Percentiles rank a stretch among this genome's conserved stretches.
Conservation (phyloP, 1,140 invertebrate genomes). For the Scaptodrosophila lebanonensis region DNA sequence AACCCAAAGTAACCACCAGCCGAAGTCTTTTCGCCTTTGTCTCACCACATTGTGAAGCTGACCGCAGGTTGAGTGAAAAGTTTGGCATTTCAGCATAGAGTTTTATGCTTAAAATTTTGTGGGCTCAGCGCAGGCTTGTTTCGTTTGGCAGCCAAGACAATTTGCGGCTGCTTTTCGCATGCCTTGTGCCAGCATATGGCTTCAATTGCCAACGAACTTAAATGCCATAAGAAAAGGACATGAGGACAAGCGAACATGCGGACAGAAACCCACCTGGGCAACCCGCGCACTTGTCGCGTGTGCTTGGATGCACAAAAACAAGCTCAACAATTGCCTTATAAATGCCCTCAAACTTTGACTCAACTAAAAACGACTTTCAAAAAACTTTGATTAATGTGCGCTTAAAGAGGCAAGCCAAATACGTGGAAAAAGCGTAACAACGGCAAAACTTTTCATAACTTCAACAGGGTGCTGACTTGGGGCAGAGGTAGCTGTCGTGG, state of each 20-base stretch:
- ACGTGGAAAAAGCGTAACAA: constrained; percentile 42
- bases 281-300: constrained; percentile 49
- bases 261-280: no score
- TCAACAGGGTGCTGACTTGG: constrained; percentile 14
- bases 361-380: constrained; percentile 39
- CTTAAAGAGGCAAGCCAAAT: constrained; percentile 67
- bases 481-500: no score
- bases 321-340: constrained; percentile 71
- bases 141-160: constrained; percentile 29
- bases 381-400: constrained; percentile 74
- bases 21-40: no score
- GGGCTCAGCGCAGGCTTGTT: not conserved
- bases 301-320: constrained; percentile 38
- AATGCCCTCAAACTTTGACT: constrained; percentile 60
- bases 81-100: constrained; percentile 34
- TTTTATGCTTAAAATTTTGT: constrained; percentile 27
- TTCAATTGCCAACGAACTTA: constrained; percentile 2
- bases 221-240: no score
- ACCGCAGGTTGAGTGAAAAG: constrained; percentile 39
- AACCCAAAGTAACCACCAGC: no score
- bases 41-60: constrained; percentile 26
- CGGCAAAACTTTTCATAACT: constrained; percentile 70
- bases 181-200: constrained; percentile 7
- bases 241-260: not conserved
- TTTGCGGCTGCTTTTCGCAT: constrained; percentile 38